Percentiles rank a stretch among this genome's conserved stretches.
Conservation (phyloP, 1,140 invertebrate genomes). For the Drosophila neocordata region DNA sequence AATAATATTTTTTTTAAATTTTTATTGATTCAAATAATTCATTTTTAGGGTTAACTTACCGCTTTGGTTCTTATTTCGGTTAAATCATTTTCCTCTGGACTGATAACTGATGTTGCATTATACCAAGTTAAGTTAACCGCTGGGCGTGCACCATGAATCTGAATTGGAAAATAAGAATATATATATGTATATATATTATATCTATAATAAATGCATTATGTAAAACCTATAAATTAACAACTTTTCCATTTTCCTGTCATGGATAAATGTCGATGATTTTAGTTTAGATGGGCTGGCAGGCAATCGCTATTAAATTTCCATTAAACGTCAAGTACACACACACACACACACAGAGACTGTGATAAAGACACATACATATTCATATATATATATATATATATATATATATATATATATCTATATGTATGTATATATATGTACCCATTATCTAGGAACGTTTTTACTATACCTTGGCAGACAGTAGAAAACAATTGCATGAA, state of each 20-base stretch:
- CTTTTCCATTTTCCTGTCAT: constrained; percentile 9
- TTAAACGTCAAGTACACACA: constrained; percentile 45
- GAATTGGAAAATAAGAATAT: background rate
- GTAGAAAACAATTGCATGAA: constrained; percentile 62
- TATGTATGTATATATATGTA: constrained; percentile 5
- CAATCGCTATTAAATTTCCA: constrained; percentile 60
- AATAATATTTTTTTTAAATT: too few species aligned
- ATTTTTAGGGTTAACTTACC: too few species aligned
- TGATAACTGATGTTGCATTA: constrained; percentile 88
- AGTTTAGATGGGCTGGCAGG: background rate
- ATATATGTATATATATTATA: background rate
- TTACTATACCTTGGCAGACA: constrained; percentile 11
- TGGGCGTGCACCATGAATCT: constrained; percentile 89
- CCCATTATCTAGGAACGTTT: constrained; percentile 30
- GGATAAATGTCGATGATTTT: background rate
- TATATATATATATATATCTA: background rate
- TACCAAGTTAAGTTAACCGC: constrained; percentile 93
- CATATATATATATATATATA: background rate
- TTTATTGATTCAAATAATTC: too few species aligned
- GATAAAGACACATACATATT: background rate
- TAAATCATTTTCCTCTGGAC: constrained; percentile 80
- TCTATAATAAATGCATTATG: background rate
- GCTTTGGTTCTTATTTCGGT: constrained; percentile 72
- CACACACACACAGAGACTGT: constrained; percentile 15
- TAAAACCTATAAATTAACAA: constrained; percentile 16